Evolutionary conservation across 2,888 invertebrate species (phyloP), one percentile per base, ranked within the genome.

Genomic region (Bhutanitis thaidina): DNA sequence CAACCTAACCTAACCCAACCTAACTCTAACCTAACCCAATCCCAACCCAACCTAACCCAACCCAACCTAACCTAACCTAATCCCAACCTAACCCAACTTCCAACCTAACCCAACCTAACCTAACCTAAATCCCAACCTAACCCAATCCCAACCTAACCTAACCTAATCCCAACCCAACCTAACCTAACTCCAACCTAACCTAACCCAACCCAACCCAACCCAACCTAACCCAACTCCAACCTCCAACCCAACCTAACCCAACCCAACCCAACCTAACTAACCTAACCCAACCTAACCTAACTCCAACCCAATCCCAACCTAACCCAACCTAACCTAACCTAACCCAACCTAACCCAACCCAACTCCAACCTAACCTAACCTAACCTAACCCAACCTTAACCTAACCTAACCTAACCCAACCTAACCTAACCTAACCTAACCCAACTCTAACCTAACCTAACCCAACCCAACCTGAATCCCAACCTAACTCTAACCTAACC

Each of bases 161-260:
- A 57, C 51, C 57, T 55, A 55, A 59, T 52, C 56, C 55, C 52
- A 59, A 55, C 55, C 56, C 53, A 57, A 52, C 55, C 55, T 54
- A 56, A 54, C 55, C 55, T 55, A 56, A n/a, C n/a, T n/a, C n/a
- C n/a, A n/a, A n/a, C n/a, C n/a, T n/a, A n/a, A n/a, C n/a, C n/a
- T n/a, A n/a, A 56, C 56, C 58, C 52, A 59, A 56, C 56, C 59
- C 55, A 59, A 57, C 59, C 59, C 55, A 57, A 55, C 59, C 56
- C 55, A 57, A 55, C 57, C 57, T 59, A 56, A 55, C 56, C 56
- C 55, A 54, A 55, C 56, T n/a, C n/a, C n/a, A n/a, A n/a, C n/a
- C n/a, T n/a, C n/a, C n/a, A n/a, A n/a, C n/a, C n/a, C n/a, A n/a
- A 55, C 56, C 55, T 53, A 58, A 55, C 56, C 56, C 50, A 58